These are phyloP conservation scores for Cheilosia grossa DNA, from an alignment of 2,888 invertebrate genomes.

Conservation along the genomic window DNA sequence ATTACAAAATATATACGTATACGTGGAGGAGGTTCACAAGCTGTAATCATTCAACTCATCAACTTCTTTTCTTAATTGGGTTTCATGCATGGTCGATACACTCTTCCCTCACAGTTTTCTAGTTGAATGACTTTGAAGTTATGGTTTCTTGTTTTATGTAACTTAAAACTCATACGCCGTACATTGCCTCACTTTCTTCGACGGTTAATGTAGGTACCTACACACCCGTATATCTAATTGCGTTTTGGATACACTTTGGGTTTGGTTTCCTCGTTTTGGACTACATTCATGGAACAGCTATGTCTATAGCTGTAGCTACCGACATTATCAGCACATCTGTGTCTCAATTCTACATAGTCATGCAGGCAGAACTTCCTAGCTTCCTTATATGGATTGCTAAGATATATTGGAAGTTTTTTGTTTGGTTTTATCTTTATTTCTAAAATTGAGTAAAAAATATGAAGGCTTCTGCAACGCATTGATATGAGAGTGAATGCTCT, in stretches of 20 bases:
- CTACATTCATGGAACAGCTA: background rate
- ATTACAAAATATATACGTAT: background rate
- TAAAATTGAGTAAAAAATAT: too few species aligned
- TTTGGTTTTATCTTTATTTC: too few species aligned
- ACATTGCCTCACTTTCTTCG: background rate
- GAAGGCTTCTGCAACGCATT: too few species aligned
- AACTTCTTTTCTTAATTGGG: background rate
- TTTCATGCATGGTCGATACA: background rate
- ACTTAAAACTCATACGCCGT: background rate
- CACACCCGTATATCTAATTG: background rate
- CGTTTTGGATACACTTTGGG: conserved; percentile 1
- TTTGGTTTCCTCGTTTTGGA: background rate
- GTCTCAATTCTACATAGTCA: too few species aligned
- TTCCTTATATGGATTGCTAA: too few species aligned
- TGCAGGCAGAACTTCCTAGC: too few species aligned
- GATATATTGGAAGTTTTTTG: too few species aligned
- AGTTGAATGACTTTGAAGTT: background rate
- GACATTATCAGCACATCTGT: too few species aligned
- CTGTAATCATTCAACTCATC: background rate
- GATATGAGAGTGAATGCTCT: too few species aligned
- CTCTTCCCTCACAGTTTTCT: background rate
- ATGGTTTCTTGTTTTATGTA: background rate
- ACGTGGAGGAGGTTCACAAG: background rate
- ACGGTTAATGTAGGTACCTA: background rate
- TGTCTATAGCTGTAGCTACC: too few species aligned